Evolutionary conservation across 2,113 vertebrate species (phyloP).

Genomic region (Tringa solitaria): DNA sequence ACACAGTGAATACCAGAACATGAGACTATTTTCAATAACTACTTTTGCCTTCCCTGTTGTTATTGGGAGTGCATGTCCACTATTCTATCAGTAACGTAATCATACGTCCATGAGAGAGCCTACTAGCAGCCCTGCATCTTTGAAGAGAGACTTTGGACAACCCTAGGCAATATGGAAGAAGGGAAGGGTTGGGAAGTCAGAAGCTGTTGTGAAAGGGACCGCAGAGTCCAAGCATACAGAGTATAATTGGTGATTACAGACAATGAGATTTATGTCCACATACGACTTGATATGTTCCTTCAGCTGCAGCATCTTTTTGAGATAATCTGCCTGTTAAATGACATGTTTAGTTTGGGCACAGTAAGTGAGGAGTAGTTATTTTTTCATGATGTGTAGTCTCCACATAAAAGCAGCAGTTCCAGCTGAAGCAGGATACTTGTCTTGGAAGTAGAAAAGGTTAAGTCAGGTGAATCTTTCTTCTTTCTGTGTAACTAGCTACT

Average conservation of each 20-base stretch:
- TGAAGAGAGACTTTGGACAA: neutral
- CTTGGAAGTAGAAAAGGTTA: neutral
- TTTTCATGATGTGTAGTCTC: neutral
- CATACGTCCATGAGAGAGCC: too few relatives aligned
- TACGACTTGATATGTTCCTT: neutral
- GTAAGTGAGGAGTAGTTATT: neutral
- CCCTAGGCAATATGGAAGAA: neutral
- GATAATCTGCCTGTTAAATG: neutral
- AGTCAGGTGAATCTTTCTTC: neutral
- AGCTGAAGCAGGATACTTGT: neutral
- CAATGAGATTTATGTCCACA: neutral
- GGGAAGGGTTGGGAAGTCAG: neutral
- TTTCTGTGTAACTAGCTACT: neutral
- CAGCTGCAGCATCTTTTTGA: neutral
- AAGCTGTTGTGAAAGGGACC: neutral
- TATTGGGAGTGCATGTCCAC: neutral
- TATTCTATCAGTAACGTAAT: neutral
- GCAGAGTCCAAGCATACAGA: neutral
- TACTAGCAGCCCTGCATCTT: neutral
- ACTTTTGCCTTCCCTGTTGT: neutral
- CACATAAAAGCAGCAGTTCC: neutral
- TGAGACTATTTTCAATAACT: neutral
- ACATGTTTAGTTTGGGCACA: neutral
- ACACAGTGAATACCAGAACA: neutral
- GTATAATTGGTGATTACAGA: neutral